Base-by-base conservation (phyloP, 2,888 invertebrate species). In the Agonopterix alstromeriana region DNA sequence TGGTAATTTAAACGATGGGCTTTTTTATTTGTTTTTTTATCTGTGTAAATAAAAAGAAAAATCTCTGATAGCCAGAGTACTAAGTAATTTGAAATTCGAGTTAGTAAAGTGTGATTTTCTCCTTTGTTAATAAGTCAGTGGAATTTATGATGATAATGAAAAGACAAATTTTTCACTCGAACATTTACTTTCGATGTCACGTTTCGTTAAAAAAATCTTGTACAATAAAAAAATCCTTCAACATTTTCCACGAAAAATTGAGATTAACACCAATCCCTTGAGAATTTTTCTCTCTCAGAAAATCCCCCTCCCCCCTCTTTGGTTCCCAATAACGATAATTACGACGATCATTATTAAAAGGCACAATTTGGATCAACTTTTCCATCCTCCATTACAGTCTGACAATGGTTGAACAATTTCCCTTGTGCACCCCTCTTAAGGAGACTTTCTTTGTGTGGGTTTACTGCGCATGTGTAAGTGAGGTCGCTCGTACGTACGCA, bases 331-430 rank as follows among this genome's bases (percentile, higher is more conserved):
- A 72, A 68, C 71, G 77, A 77, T 83, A 85, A 86, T 86, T 83
- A 78, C 69, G 56, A 42, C 66, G 70, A 76, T 76, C 71, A 78
- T 82, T 82, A 81, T 77, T 76, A 78, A 73, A 60, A 69, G 69
- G 76, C 73, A 78, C 74, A 77, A 81, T 82, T 82, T 78, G 75
- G 77, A 79, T 81, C 76, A 77, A 84, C 78, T 82, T 77, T 82
- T 82, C 81, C 70, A 67, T 72, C 61, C 73, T 27, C 78, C 75
- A 83, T 84, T 81, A 81, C 74, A 61, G 68, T 66, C 69, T 77
- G 78, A 86, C 86, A 86, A 86, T 84, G 75, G 80, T 61, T 61
- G 71, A 67, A 70, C 78, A 77, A 82, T 83, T 84, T 81, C 71
- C 72, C 79, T 70, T 70, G 70, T 73, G 75, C 77, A 66, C 71